These are phyloP conservation scores for Patiria pectinifera DNA, from an alignment of 53 echinoderm and acorn worm genomes.

Conservation along the genomic window DNA sequence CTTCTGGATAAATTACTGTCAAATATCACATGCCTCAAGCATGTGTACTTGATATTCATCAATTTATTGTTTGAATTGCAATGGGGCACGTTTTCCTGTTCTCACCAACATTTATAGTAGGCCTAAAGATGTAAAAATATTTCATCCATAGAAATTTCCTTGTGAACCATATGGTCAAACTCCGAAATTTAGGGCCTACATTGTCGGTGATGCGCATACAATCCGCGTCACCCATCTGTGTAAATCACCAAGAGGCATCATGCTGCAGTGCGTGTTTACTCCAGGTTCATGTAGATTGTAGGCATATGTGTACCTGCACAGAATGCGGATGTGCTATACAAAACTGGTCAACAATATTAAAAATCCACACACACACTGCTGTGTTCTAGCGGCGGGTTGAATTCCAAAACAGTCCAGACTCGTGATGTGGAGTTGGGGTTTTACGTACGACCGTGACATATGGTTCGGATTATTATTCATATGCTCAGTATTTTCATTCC, in stretches of 20 bases:
- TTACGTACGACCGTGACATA: constrained; percentile 3
- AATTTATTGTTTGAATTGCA: neutral
- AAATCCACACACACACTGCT: neutral
- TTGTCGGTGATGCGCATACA: neutral
- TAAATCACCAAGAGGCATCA: neutral
- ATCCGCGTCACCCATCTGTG: neutral
- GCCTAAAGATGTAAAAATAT: too few relatives aligned
- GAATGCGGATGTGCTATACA: neutral
- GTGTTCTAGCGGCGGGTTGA: constrained; percentile 20
- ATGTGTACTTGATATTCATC: neutral
- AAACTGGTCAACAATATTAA: constrained; percentile 36
- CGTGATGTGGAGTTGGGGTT: neutral
- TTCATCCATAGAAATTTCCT: neutral
- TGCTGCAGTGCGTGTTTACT: neutral
- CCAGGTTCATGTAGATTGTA: neutral
- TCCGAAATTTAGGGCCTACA: neutral
- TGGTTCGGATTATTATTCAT: neutral
- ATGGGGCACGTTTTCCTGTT: too few relatives aligned
- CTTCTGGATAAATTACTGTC: neutral
- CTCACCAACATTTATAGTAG: neutral
- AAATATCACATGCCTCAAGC: neutral
- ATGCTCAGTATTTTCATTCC: neutral
- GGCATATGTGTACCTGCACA: neutral
- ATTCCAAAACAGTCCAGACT: neutral
- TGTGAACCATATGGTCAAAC: neutral